Conservation (phyloP, 2,888 invertebrate species). For the Sepiola atlantica region DNA sequence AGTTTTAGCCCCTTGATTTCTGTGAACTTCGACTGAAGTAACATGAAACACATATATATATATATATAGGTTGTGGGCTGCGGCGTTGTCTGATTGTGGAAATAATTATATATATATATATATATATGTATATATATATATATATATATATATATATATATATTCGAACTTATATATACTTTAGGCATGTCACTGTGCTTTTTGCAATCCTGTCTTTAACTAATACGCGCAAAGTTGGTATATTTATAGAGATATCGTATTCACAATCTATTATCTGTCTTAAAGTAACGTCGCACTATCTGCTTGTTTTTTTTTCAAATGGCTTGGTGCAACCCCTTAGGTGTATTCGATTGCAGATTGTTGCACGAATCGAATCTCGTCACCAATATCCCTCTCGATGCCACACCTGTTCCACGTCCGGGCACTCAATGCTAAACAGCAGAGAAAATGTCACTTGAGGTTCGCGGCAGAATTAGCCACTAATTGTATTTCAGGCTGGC, state of each 20-base stretch:
- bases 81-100: no score
- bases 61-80: no score
- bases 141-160: no score
- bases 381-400: background rate
- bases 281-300: background rate
- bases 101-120: no score
- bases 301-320: background rate
- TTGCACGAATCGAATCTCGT: background rate
- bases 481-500: constrained; percentile 5
- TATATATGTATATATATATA: no score
- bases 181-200: no score
- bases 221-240: no score
- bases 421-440: background rate
- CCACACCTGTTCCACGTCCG: background rate
- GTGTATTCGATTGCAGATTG: constrained; percentile 7
- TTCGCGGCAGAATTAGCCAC: background rate
- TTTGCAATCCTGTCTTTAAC: no score
- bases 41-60: no score
- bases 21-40: no score
- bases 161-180: no score
- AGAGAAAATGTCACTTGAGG: background rate
- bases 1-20: no score
- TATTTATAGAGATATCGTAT: background rate
- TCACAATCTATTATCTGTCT: background rate
- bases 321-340: background rate